phyloP scores from a whole-genome alignment of 2,113 vertebrate genomes.

The Herpailurus yagouaroundi region DNA sequence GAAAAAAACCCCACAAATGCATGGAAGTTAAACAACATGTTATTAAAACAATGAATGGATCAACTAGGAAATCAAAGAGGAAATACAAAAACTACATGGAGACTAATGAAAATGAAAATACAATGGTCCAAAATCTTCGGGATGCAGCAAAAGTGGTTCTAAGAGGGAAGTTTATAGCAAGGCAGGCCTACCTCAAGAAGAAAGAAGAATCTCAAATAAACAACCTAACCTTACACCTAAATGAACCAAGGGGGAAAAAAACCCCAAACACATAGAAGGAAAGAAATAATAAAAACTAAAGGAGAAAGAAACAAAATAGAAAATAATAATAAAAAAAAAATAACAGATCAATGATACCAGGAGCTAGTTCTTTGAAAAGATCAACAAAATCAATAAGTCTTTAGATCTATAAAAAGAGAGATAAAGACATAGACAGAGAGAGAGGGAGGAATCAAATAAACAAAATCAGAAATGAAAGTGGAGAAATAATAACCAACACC shows the following conservation, averaged over 20 bases:
- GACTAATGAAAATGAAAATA: neutral
- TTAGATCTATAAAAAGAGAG: neutral
- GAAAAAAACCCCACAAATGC: neutral
- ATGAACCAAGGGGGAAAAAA: neutral
- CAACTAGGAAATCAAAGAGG: neutral
- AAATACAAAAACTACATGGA: neutral
- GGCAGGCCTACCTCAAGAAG: neutral
- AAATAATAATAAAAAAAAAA: neutral
- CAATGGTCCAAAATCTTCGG: neutral
- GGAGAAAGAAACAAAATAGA: neutral
- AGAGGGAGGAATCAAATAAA: neutral
- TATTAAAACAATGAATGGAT: neutral
- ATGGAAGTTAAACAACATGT: neutral
- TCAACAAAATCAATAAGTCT: neutral
- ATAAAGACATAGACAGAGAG: neutral
- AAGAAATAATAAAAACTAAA: neutral
- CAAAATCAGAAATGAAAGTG: neutral
- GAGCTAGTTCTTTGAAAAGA: neutral
- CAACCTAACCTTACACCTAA: neutral
- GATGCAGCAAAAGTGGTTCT: neutral
- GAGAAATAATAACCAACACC: neutral
- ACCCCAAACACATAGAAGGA: neutral
- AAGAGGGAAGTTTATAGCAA: neutral
- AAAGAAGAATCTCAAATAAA: neutral
- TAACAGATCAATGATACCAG: neutral